Percentiles rank a stretch among this genome's conserved stretches.
These are phyloP conservation scores for Pardalotus punctatus DNA, from an alignment of 2,113 vertebrate genomes.

Conservation along the genomic window DNA sequence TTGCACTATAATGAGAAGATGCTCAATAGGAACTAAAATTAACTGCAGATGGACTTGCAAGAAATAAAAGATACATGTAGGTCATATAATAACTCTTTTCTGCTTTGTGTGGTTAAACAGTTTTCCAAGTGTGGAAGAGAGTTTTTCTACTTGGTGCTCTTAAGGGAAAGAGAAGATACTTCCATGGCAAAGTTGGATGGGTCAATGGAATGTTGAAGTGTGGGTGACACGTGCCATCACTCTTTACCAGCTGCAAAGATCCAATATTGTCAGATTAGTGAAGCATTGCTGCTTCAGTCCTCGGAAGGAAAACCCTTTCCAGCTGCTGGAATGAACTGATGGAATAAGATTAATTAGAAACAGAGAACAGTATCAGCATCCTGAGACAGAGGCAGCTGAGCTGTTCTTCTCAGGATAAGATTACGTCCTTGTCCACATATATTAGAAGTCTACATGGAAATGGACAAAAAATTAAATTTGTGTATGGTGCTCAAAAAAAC, in stretches of 20 bases:
- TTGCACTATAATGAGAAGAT: neutral
- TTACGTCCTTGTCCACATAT: neutral
- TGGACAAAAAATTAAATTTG: neutral
- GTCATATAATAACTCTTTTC: neutral
- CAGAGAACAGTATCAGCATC: neutral
- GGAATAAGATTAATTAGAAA: conserved; percentile 24
- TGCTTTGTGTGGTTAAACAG: neutral
- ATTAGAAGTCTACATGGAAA: neutral
- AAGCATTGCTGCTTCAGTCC: neutral
- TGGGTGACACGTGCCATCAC: neutral
- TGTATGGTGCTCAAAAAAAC: neutral
- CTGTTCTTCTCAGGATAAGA: neutral
- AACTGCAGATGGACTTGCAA: neutral
- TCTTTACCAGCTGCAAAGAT: neutral
- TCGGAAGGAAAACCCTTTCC: neutral
- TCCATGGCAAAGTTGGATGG: neutral
- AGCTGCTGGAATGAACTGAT: conserved; percentile 9
- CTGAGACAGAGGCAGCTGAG: neutral
- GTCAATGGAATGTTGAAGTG: neutral
- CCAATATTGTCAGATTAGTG: neutral
- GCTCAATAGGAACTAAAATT: neutral
- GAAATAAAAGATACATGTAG: neutral
- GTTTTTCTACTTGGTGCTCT: neutral
- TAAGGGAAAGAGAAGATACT: neutral
- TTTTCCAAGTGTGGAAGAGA: neutral